Conservation (phyloP, 2,888 invertebrate genomes). For the Watsonalla binaria region DNA sequence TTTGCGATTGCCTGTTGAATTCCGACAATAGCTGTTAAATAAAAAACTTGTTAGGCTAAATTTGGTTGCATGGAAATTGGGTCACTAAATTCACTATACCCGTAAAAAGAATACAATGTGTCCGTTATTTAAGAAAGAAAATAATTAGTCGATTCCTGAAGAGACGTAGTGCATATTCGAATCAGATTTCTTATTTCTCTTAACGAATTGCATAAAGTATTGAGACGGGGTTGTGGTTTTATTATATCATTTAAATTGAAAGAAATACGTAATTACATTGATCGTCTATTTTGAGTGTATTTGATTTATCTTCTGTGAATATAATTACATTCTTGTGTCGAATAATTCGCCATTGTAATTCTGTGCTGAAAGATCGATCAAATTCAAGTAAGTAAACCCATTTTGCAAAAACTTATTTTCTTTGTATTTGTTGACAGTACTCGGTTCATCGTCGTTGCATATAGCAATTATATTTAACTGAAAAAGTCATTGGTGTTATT, state of each 20-base stretch:
- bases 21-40: slow-evolving; percentile 41
- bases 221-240: not conserved
- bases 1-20: slow-evolving; percentile 44
- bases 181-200: not conserved
- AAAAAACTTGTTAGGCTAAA: slow-evolving; percentile 46
- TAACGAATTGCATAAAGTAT: not conserved
- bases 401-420: too few relatives aligned
- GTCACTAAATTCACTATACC: slow-evolving; percentile 34
- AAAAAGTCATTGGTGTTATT: too few relatives aligned
- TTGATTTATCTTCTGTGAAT: not conserved
- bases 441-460: too few relatives aligned
- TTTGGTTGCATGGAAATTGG: slow-evolving; percentile 40
- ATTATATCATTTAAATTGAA: not conserved
- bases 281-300: not conserved
- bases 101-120: slow-evolving; percentile 27
- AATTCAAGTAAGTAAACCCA: too few relatives aligned
- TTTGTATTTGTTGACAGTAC: too few relatives aligned
- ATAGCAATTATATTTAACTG: too few relatives aligned
- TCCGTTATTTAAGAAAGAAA: slow-evolving; percentile 27
- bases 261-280: not conserved
- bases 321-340: not conserved
- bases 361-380: too few relatives aligned
- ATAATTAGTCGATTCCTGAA: slow-evolving; percentile 28
- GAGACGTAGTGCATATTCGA: slow-evolving; percentile 10
- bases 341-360: not conserved